Percentiles rank a stretch among this genome's conserved stretches.
phyloP scores from a whole-genome alignment of 1,140 invertebrate species.

The Geopemphigus sp. region DNA sequence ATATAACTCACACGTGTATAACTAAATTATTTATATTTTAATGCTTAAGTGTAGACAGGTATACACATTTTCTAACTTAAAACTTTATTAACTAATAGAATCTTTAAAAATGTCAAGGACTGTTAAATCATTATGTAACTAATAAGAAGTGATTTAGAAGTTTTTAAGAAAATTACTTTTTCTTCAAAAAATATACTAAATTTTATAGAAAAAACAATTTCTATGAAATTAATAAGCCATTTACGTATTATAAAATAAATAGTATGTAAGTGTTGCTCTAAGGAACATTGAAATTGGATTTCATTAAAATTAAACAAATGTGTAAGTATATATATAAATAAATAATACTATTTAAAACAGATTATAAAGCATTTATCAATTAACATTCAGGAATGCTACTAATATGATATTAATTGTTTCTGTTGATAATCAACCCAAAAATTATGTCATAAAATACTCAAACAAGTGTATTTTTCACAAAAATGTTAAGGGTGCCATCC shows the following conservation, averaged over 20 bases:
- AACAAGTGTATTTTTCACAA: too few species aligned
- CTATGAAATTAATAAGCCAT: neutral
- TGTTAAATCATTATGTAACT: constrained; percentile 9
- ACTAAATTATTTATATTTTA: too few species aligned
- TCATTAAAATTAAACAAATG: neutral
- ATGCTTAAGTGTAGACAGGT: too few species aligned
- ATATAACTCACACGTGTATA: too few species aligned
- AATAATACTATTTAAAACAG: neutral
- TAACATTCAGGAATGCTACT: neutral
- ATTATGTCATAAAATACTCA: too few species aligned
- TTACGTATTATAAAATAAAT: neutral
- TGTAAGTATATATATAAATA: too few species aligned
- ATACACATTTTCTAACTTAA: neutral
- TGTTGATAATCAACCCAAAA: neutral
- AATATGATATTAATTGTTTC: constrained; percentile 6
- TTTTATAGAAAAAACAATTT: neutral
- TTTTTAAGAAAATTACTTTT: constrained; percentile 1
- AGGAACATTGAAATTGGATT: neutral
- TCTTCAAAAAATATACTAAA: neutral
- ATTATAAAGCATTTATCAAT: neutral
- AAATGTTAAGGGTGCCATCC: too few species aligned
- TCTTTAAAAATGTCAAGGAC: neutral
- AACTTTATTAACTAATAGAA: neutral
- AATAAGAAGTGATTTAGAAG: neutral
- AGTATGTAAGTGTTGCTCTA: neutral